A percentile compares a stretch with the other conserved stretches of the same genome.
phyloP scores from a whole-genome alignment of 2,888 invertebrate species.

The Apotomis capreana region DNA sequence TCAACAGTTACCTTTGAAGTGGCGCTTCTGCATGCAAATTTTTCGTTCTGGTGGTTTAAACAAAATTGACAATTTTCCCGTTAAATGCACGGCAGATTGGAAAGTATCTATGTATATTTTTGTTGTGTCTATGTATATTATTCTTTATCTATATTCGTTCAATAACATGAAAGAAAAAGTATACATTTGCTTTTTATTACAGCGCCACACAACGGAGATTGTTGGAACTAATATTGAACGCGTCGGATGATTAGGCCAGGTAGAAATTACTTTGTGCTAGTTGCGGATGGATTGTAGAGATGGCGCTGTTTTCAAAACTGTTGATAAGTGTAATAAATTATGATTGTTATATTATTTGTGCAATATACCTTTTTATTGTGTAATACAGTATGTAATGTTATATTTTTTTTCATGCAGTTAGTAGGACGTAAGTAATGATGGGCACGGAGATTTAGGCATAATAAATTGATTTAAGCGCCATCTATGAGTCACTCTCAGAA shows the following conservation, averaged over 20 bases:
- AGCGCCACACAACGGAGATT: slow-evolving; percentile 3
- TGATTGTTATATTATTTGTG: too few species aligned
- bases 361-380: too few species aligned
- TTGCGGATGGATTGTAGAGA: background rate
- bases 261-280: background rate
- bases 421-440: too few species aligned
- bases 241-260: background rate
- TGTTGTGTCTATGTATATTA: background rate
- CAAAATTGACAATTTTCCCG: slow-evolving; percentile 68
- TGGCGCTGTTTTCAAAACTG: slow-evolving; percentile 4
- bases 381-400: too few species aligned
- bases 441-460: too few species aligned
- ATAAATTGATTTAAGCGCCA: background rate
- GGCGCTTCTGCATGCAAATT: slow-evolving; percentile 83
- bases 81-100: slow-evolving; percentile 50
- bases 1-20: slow-evolving; percentile 78
- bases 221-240: slow-evolving; percentile 14
- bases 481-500: slow-evolving; percentile 2
- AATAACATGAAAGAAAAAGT: background rate
- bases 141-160: background rate
- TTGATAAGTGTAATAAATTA: too few species aligned
- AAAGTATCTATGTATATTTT: slow-evolving; percentile 13
- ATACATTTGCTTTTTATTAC: background rate
- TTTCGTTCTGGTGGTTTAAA: slow-evolving; percentile 54
- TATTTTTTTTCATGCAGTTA: too few species aligned